phyloP scores from a whole-genome alignment of 2,888 invertebrate genomes.

The Drosophila sordidapex region DNA sequence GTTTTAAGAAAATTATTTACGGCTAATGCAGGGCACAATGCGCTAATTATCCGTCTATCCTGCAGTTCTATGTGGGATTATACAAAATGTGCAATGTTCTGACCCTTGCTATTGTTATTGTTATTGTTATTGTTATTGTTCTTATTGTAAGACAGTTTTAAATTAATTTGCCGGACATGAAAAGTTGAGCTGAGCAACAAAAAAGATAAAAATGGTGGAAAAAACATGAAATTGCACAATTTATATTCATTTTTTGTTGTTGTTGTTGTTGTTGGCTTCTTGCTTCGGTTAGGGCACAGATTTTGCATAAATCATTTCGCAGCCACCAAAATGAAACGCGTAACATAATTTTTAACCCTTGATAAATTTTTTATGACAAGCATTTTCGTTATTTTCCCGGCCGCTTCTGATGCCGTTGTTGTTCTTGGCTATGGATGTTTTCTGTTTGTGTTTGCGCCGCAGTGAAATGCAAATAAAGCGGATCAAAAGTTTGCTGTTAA shows the following conservation, averaged over 20 bases:
- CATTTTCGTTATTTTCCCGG: slow-evolving; percentile 70
- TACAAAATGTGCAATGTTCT: slow-evolving; percentile 64
- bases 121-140: slow-evolving; percentile 40
- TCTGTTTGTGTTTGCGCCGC: slow-evolving; percentile 69
- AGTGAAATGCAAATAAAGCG: slow-evolving; percentile 80
- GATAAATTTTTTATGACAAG: slow-evolving; percentile 81
- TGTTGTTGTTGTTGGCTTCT: slow-evolving; percentile 35
- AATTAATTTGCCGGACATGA: slow-evolving; percentile 76
- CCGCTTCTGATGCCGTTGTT: slow-evolving; percentile 26
- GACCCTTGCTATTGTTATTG: slow-evolving; percentile 39
- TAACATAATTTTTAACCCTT: slow-evolving; percentile 80
- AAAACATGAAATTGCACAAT: slow-evolving; percentile 78
- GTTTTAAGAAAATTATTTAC: slow-evolving; percentile 63
- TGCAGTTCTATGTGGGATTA: slow-evolving; percentile 70
- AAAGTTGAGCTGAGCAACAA: slow-evolving; percentile 57
- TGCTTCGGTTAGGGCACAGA: slow-evolving; percentile 69
- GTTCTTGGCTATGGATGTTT: slow-evolving; percentile 27
- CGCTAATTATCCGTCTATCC: neutral
- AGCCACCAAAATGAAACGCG: slow-evolving; percentile 80
- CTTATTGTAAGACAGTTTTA: slow-evolving; percentile 72
- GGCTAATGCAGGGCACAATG: slow-evolving; percentile 44
- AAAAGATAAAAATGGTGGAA: slow-evolving; percentile 11
- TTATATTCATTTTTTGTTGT: slow-evolving; percentile 70
- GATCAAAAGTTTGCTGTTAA: slow-evolving; percentile 81
- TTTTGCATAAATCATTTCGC: slow-evolving; percentile 79